Conservation (phyloP, 2,797 vertebrate genomes). For the Bovichtus variegatus region DNA sequence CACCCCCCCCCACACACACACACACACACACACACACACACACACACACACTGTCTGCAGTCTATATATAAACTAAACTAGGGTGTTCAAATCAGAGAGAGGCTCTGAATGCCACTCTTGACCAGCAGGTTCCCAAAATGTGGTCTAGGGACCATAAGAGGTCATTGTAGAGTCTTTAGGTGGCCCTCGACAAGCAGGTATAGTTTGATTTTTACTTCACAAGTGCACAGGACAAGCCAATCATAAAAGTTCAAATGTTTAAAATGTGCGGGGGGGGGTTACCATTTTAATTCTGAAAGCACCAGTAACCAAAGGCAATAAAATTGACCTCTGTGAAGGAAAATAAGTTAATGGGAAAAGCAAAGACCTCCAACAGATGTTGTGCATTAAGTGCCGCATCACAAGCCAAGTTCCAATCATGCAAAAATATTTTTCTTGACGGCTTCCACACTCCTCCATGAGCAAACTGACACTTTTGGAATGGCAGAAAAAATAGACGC, state of each 20-base stretch:
- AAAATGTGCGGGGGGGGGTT: neutral
- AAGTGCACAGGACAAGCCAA: constrained; percentile 2
- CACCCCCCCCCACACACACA: constrained; percentile 18
- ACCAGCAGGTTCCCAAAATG: constrained; percentile 50
- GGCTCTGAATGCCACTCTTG: constrained; percentile 55
- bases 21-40: constrained; percentile 22
- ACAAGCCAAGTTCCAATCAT: constrained; percentile 67
- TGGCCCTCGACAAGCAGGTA: neutral
- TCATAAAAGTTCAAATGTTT: constrained; percentile 9
- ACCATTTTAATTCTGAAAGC: constrained; percentile 40
- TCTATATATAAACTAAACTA: constrained; percentile 82
- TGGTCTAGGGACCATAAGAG: constrained; percentile 8
- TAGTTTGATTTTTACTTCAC: neutral
- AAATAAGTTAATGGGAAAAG: constrained; percentile 58
- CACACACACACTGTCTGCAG: constrained; percentile 44
- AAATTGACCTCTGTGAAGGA: constrained; percentile 51
- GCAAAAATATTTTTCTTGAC: constrained; percentile 66
- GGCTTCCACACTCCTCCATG: constrained; percentile 54
- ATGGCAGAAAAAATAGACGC: constrained; percentile 33
- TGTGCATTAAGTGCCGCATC: constrained; percentile 58
- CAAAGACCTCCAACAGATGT: constrained; percentile 69
- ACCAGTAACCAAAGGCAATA: constrained; percentile 47
- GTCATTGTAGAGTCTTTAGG: constrained; percentile 16
- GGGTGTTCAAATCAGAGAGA: constrained; percentile 66
- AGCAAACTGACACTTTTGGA: constrained; percentile 51